Base-by-base conservation (phyloP, 2,797 vertebrate species). In the Peromyscus attwateri region DNA sequence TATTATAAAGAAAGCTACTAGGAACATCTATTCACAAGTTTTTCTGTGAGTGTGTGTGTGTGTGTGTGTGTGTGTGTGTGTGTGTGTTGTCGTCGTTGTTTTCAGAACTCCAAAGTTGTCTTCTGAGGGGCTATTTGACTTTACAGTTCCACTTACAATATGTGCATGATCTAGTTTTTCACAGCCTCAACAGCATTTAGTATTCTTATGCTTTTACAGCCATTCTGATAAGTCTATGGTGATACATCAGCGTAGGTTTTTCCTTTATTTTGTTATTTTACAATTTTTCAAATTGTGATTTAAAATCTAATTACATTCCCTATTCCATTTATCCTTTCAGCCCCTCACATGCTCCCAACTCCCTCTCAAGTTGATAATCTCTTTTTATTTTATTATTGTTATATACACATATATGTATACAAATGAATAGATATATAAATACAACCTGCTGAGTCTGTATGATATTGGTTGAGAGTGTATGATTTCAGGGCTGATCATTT, bases 1-100 rank as follows among this genome's bases (percentile, higher is more conserved):
- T 89, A 84, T 81, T 83, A 73, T 71, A 40, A 68, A 62, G 85
- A 92, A 96, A 96, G 76, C 77, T 92, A 34, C 80, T 77, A 31
- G 71, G 70, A 88, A 81, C 73, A 84, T 95, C 79, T 62, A 90
- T 6, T 17, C 37, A 46, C 40, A 68, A 17, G 71, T 46, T 84
- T 76, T 40, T 90, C 31, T 94, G 29, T 27, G 14, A 90, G 75
- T 11, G 14, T 73, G 31, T 83, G 62, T 57, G 95, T 55, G 14
- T 55, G 52, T 55, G 14, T 17, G 52, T 55, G 52, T 55, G 52
- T 55, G 52, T 55, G 52, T 55, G 75, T 14, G 14, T 73, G 37
- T 83, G 62, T 57, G 95, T 55, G 17, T 57, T 60, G 57, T 46
- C 16, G 19, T 43, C 16, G 19, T 43, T 73, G 64, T 17, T 37